Conservation (phyloP, 2,113 vertebrate genomes). For the Pygoscelis antarcticus region DNA sequence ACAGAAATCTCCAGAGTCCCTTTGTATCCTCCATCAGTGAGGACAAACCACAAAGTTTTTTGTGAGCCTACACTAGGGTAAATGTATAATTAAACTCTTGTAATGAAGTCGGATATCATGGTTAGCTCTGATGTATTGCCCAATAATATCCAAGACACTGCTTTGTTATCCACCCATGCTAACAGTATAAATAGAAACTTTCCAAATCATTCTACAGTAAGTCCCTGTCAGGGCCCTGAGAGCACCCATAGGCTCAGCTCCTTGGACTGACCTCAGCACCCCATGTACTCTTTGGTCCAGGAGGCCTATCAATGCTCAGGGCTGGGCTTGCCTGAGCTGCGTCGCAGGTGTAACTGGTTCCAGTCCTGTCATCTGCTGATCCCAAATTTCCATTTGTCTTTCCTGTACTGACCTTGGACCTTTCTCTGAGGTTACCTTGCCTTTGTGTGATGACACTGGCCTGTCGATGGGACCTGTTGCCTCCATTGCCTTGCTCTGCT, state of each 20-base stretch:
- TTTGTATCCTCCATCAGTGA: background rate
- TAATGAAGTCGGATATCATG: background rate
- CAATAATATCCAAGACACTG: background rate
- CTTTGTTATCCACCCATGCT: background rate
- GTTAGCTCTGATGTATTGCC: background rate
- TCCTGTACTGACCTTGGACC: background rate
- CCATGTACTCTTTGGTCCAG: background rate
- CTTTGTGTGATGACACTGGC: background rate
- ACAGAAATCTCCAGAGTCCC: background rate
- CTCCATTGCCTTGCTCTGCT: background rate
- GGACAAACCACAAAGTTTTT: background rate
- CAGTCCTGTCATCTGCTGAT: background rate
- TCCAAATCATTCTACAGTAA: background rate
- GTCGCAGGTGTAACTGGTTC: background rate
- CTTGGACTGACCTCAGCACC: background rate
- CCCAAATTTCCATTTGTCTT: background rate
- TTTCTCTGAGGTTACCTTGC: background rate
- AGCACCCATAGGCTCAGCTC: background rate
- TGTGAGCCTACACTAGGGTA: background rate
- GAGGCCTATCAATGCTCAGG: background rate
- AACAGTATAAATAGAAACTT: background rate
- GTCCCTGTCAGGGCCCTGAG: background rate
- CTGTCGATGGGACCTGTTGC: background rate
- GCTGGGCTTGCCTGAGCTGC: background rate
- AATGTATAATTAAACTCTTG: background rate